Evolutionary conservation across 1,140 invertebrate species (phyloP), one percentile per base, ranked within the genome.

Genomic region (Atopsyche davidsoni): DNA sequence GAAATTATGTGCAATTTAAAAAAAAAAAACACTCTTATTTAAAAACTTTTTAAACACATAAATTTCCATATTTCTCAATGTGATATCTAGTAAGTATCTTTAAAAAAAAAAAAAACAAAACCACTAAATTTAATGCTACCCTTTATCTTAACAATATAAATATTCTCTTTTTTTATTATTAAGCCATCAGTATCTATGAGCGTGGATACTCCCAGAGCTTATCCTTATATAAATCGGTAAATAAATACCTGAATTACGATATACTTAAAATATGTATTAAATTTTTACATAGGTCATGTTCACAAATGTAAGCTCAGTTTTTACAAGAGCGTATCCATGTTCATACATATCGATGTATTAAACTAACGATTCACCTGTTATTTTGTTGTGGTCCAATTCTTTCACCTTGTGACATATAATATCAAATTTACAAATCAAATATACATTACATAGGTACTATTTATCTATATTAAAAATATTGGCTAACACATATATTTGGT

Each of bases 11-110:
- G 55, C 55, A 53, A 57, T 57, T 52, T 49, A 28, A 28, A 28
- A 28, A 28, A 28, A 28, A n/a, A 28, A 28, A 28, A 28, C 6
- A 28, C 24, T n/a, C n/a, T n/a, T n/a, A n/a, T n/a, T n/a, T 25
- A 44, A 46, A 21, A 31, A 36, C 22, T 56, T 46, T 56, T 52
- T 46, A 49, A 50, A 51, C 43, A 56, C 45, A 56, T 52, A 39
- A 52, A 53, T 53, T 57, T 57, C 55, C 55, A 53, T 57, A 53
- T 53, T 57, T 57, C 46, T 53, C 55, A 57, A 57, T 57, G 55
- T 57, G 55, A 57, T 57, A 57, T 57, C 55, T 57, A 57, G 55
- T 57, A 53, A 57, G 53, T 50, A 56, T 56, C 47, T 32, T 46
- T 34, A 43, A 45, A 52, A 51, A 45, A 55, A 46, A 1, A 32